phyloP scores from a whole-genome alignment of 2,113 vertebrate species.

The Cephalopterus ornatus region DNA sequence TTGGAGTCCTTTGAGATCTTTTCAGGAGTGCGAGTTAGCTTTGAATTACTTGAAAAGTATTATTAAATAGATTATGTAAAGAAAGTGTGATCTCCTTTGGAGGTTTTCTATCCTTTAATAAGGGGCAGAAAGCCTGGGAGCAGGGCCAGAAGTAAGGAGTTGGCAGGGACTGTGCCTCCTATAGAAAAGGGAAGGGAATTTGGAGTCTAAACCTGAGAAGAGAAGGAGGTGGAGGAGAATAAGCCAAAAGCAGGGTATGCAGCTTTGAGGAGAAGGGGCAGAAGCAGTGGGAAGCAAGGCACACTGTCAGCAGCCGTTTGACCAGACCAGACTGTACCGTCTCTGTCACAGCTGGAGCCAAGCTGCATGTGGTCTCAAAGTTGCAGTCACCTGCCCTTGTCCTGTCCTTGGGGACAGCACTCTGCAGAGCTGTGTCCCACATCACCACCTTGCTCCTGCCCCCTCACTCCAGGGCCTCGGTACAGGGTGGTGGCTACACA shows the following conservation, averaged over 20 bases:
- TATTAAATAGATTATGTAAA: conserved; percentile 57
- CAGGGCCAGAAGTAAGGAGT: conserved; percentile 11
- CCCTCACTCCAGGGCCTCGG: accelerated
- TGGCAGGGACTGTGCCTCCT: conserved; percentile 27
- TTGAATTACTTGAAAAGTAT: conserved; percentile 45
- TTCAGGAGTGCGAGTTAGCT: conserved; percentile 19
- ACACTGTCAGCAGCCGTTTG: not conserved
- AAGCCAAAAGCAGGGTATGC: not conserved
- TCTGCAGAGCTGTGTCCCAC: not conserved
- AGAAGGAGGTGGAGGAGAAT: not conserved
- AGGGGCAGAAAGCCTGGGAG: conserved; percentile 43
- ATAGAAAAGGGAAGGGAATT: not conserved
- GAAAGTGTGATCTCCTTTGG: conserved; percentile 17
- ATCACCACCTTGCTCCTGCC: not conserved
- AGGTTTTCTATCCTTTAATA: conserved; percentile 37
- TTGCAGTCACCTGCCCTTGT: conserved; percentile 12
- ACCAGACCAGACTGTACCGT: not conserved
- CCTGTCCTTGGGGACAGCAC: not conserved
- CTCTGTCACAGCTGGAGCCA: conserved; percentile 33
- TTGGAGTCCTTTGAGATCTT: conserved; percentile 20
- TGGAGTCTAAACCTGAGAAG: not conserved
- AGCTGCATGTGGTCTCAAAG: not conserved
- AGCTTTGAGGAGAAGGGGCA: conserved; percentile 15
- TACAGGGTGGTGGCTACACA: accelerated
- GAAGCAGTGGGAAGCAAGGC: conserved; percentile 17